Evolutionary conservation across 37 sponge, comb jelly and placozoan species (phyloP).

Genomic region (Corticium candelabrum): DNA sequence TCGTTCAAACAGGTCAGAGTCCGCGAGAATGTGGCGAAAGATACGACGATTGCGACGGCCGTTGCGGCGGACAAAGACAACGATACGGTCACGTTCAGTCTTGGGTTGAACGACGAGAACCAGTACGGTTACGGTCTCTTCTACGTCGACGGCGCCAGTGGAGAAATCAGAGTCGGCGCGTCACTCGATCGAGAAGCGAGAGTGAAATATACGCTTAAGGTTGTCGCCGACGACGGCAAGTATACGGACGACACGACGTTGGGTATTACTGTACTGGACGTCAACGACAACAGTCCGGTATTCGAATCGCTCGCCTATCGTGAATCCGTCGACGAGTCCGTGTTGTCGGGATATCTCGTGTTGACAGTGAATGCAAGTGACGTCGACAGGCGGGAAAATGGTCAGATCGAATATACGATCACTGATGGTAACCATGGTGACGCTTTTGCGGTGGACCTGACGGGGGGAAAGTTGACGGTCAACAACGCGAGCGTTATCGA

Average conservation of each 20-base stretch:
- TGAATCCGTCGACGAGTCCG: background rate
- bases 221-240: background rate
- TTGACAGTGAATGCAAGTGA: background rate
- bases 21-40: background rate
- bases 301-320: background rate
- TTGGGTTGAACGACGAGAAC: background rate
- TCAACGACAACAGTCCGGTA: background rate
- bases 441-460: background rate
- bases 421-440: background rate
- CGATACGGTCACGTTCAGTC: background rate
- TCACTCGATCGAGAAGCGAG: background rate
- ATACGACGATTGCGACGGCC: background rate
- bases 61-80: background rate
- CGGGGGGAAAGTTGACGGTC: background rate
- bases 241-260: background rate
- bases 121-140: background rate
- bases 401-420: background rate
- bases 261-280: background rate
- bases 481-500: background rate
- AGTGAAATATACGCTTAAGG: background rate
- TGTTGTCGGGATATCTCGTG: background rate
- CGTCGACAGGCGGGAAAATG: background rate
- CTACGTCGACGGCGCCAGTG: background rate
- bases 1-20: background rate
- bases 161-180: background rate